Percentiles rank a stretch among this genome's conserved stretches.
Conservation (phyloP, 2,888 invertebrate genomes). For the Apodemia zela region DNA sequence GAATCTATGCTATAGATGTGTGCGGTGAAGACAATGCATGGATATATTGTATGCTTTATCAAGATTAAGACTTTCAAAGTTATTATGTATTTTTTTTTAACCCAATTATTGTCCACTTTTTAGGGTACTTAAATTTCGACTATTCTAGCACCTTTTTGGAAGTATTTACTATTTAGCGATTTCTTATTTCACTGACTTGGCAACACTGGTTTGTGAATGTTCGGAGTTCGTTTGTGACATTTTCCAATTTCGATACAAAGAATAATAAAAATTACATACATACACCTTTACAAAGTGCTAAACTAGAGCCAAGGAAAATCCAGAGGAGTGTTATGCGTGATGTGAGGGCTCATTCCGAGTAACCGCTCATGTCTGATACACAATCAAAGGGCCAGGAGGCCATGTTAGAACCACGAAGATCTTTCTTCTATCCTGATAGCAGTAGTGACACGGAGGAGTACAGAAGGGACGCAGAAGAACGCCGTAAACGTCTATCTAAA, state of each 20-base stretch:
- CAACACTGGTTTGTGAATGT: too few relatives aligned
- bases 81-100: too few relatives aligned
- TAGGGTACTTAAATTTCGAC: too few relatives aligned
- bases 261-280: neutral
- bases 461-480: slow-evolving; percentile 83
- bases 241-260: neutral
- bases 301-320: neutral
- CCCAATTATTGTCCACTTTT: too few relatives aligned
- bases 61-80: too few relatives aligned
- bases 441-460: slow-evolving; percentile 94
- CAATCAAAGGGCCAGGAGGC: slow-evolving; percentile 62
- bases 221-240: too few relatives aligned
- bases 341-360: slow-evolving; percentile 65
- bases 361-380: slow-evolving; percentile 64
- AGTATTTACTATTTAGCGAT: too few relatives aligned
- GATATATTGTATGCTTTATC: too few relatives aligned
- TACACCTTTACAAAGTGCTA: neutral
- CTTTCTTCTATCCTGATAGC: slow-evolving; percentile 82
- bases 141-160: too few relatives aligned
- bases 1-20: too few relatives aligned
- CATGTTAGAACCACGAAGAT: slow-evolving; percentile 52
- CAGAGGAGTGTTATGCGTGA: slow-evolving; percentile 52
- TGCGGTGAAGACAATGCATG: too few relatives aligned
- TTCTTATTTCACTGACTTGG: too few relatives aligned
- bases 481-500: slow-evolving; percentile 78